Evolutionary conservation across 2,888 invertebrate genomes (phyloP).

Genomic region (Lasioglossum villosulum): DNA sequence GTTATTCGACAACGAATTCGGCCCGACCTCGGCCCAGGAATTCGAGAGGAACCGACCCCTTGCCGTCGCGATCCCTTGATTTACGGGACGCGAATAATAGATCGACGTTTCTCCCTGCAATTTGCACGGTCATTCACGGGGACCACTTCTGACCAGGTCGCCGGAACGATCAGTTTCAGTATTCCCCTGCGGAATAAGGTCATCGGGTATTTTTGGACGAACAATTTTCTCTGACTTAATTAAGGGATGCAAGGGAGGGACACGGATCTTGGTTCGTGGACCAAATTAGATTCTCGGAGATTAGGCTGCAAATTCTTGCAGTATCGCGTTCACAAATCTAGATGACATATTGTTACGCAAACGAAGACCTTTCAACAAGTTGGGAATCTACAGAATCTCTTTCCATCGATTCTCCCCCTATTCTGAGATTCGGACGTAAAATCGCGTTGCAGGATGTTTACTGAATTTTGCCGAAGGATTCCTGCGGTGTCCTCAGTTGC

Average conservation of each 20-base stretch:
- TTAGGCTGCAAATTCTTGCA: background rate
- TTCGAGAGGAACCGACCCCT: conserved; percentile 21
- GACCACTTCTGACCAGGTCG: background rate
- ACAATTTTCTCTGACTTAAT: conserved; percentile 23
- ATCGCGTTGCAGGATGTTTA: background rate
- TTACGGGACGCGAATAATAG: conserved; percentile 32
- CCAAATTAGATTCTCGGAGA: conserved; percentile 4
- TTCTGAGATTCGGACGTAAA: background rate
- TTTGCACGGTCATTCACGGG: background rate
- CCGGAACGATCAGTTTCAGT: background rate
- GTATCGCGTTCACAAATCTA: background rate
- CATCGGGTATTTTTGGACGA: conserved; percentile 37
- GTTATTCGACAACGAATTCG: background rate
- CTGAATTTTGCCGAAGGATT: background rate
- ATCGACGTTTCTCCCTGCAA: background rate
- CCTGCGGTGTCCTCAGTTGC: background rate
- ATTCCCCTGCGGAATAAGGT: conserved; percentile 31
- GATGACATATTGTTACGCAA: background rate
- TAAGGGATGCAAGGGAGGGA: background rate
- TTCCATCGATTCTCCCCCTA: background rate
- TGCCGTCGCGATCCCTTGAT: conserved; percentile 10
- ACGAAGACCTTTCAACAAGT: background rate
- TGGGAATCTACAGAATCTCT: background rate
- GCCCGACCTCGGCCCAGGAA: conserved; percentile 16
- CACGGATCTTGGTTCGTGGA: conserved; percentile 18